These are phyloP conservation scores for Tetramorium bicarinatum DNA, from an alignment of 2,888 invertebrate species.

Conservation along the genomic window DNA sequence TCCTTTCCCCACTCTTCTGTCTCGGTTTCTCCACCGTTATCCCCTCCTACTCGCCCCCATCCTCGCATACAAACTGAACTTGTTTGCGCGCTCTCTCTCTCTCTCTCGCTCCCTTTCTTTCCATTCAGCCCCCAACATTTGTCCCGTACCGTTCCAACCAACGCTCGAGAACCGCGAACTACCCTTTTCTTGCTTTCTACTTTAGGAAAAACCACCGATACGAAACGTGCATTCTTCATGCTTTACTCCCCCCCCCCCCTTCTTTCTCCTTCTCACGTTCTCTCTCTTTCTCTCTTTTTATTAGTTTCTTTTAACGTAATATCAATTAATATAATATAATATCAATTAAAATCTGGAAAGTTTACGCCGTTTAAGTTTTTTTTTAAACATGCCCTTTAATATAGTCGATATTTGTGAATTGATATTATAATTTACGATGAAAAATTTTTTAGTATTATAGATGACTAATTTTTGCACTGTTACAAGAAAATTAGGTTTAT, in stretches of 20 bases:
- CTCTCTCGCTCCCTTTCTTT: constrained; percentile 29
- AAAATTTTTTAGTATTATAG: background rate
- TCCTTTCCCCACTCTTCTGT: constrained; percentile 50
- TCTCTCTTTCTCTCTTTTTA: too few species aligned
- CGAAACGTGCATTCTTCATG: constrained; percentile 67
- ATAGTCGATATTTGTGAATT: background rate
- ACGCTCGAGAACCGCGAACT: constrained; percentile 80
- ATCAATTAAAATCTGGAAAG: constrained; percentile 1
- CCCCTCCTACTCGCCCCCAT: constrained; percentile 43
- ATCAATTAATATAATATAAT: too few species aligned
- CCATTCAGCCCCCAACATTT: constrained; percentile 62
- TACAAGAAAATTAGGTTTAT: background rate
- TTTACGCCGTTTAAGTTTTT: background rate
- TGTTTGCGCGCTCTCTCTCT: constrained; percentile 3
- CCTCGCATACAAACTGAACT: constrained; percentile 23
- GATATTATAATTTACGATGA: background rate
- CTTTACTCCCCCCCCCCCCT: background rate
- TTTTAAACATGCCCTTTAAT: background rate
- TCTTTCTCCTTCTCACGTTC: too few species aligned
- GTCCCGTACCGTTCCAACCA: constrained; percentile 71
- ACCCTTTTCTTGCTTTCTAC: constrained; percentile 75
- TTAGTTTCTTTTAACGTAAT: too few species aligned
- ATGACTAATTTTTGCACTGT: background rate
- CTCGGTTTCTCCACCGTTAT: constrained; percentile 56
- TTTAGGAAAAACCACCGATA: constrained; percentile 66